A percentile compares a stretch with the other conserved stretches of the same genome.
These are phyloP conservation scores for Cyprinodon tularosa DNA, from an alignment of 2,113 vertebrate genomes.

Conservation along the genomic window DNA sequence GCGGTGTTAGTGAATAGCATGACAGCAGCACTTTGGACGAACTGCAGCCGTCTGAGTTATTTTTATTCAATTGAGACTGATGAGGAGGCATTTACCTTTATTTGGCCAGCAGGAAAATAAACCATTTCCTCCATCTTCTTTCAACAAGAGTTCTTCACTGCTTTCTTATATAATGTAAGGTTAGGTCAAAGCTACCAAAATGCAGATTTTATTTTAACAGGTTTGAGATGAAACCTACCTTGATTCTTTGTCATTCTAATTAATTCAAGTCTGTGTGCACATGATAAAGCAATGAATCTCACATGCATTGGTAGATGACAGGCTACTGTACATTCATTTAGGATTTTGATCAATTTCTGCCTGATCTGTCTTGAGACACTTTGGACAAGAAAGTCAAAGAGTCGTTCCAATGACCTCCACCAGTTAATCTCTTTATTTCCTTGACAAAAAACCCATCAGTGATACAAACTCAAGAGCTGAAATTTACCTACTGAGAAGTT, in stretches of 20 bases:
- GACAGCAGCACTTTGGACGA: constrained; percentile 1
- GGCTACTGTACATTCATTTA: not conserved
- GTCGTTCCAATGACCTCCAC: too few relatives aligned
- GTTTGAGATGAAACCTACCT: not conserved
- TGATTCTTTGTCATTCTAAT: not conserved
- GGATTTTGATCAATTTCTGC: not conserved
- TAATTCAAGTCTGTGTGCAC: not conserved
- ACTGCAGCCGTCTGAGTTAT: constrained; percentile 3
- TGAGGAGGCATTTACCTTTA: not conserved
- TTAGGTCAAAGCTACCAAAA: too few relatives aligned
- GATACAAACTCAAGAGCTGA: not conserved
- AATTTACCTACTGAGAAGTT: not conserved
- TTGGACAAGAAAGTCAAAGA: too few relatives aligned
- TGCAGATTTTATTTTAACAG: not conserved
- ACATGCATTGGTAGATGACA: not conserved
- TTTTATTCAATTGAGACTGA: constrained; percentile 1
- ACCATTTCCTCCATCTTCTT: not conserved
- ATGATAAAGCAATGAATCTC: not conserved
- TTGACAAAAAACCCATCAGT: not conserved
- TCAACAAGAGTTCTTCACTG: not conserved
- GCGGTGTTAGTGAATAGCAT: constrained; percentile 1
- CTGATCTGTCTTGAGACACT: not conserved
- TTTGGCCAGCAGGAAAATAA: not conserved
- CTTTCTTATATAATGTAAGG: too few relatives aligned
- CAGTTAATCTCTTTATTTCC: not conserved